phyloP scores from a whole-genome alignment of 37 sponge, comb jelly and placozoan species.

The Trichoplax adhaerens region DNA sequence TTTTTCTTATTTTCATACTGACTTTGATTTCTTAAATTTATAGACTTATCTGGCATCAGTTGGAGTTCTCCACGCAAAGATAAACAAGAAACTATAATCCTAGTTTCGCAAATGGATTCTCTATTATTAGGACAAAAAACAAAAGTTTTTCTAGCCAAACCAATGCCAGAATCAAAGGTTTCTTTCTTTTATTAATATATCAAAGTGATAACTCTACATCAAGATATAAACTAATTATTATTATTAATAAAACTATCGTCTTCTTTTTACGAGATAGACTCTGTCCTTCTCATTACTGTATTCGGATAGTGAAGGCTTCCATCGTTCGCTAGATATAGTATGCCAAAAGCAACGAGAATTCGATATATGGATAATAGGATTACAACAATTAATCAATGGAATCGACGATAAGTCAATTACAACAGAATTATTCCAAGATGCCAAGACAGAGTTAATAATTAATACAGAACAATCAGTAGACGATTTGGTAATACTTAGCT shows the following conservation, averaged over 20 bases:
- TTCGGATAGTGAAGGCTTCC: not conserved
- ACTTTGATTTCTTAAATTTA: slow-evolving; percentile 10
- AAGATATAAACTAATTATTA: no score
- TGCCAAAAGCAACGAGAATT: slow-evolving; percentile 65
- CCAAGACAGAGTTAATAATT: no score
- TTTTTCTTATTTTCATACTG: not conserved
- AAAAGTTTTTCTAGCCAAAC: slow-evolving; percentile 47
- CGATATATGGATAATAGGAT: slow-evolving; percentile 53
- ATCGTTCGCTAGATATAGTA: slow-evolving; percentile 56
- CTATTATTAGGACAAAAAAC: slow-evolving; percentile 56
- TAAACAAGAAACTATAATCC: slow-evolving; percentile 36
- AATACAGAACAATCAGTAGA: not conserved
- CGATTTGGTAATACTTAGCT: not conserved
- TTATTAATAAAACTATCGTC: no score
- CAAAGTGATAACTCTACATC: no score
- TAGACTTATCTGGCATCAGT: slow-evolving; percentile 47
- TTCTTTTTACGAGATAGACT: slow-evolving; percentile 2
- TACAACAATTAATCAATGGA: slow-evolving; percentile 4
- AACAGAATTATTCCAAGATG: no score
- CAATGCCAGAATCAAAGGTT: slow-evolving; percentile 70
- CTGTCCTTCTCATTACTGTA: slow-evolving; percentile 68
- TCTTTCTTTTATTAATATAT: not conserved
- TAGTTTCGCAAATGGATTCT: slow-evolving; percentile 62
- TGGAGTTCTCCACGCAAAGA: slow-evolving; percentile 56
- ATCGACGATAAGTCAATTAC: no score